Percentiles rank a stretch among this genome's conserved stretches.
Evolutionary conservation across 1,140 invertebrate genomes (phyloP).

Genomic region (Agrypnia vestita): DNA sequence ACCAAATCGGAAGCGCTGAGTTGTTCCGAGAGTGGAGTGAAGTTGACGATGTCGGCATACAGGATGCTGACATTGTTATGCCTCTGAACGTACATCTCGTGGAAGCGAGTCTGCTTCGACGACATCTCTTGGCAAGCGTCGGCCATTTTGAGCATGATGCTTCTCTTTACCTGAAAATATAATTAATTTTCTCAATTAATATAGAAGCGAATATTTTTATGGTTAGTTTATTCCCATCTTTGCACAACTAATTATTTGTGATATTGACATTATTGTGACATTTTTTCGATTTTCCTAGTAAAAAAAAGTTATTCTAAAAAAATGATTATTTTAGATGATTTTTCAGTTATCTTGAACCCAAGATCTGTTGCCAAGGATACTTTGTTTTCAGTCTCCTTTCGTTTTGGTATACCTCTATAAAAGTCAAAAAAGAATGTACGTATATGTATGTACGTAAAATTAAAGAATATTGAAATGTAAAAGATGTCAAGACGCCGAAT

Average conservation of each 20-base stretch:
- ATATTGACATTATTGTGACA: not conserved
- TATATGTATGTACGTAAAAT: too few species aligned
- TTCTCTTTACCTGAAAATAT: slow-evolving; percentile 87
- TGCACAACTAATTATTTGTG: not conserved
- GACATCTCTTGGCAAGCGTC: slow-evolving; percentile 79
- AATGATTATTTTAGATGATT: too few species aligned
- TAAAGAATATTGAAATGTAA: too few species aligned
- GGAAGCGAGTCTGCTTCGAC: slow-evolving; percentile 87
- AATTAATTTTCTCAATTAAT: not conserved
- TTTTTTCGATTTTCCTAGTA: too few species aligned
- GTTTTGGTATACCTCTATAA: too few species aligned
- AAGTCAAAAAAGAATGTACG: too few species aligned
- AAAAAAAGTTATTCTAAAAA: too few species aligned
- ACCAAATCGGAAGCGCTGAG: slow-evolving; percentile 96
- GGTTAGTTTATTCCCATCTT: too few species aligned
- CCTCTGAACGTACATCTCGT: slow-evolving; percentile 97
- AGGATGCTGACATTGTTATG: slow-evolving; percentile 98
- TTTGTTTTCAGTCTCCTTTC: too few species aligned
- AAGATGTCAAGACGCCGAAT: too few species aligned
- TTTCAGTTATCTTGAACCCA: too few species aligned
- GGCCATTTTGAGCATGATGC: slow-evolving; percentile 94
- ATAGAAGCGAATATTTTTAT: not conserved
- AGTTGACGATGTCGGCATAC: slow-evolving; percentile 98
- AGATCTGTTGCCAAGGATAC: too few species aligned
- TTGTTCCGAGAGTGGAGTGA: slow-evolving; percentile 94